These are phyloP conservation scores for Athene noctua DNA, from an alignment of 2,113 vertebrate species.

Conservation along the genomic window DNA sequence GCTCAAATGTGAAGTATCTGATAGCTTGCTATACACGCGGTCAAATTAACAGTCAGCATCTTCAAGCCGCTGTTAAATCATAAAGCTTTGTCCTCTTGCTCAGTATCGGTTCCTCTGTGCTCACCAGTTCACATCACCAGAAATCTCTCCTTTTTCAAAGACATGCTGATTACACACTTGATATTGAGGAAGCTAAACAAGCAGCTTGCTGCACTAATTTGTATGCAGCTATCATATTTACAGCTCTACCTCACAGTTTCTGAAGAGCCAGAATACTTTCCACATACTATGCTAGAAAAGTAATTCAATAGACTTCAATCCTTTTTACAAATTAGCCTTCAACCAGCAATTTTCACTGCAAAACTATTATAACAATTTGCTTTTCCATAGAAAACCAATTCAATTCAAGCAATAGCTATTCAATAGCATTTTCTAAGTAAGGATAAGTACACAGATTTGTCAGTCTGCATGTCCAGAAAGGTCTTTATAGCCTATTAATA, in stretches of 20 bases:
- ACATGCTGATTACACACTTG: neutral
- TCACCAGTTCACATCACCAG: neutral
- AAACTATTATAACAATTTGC: neutral
- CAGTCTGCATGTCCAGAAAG: neutral
- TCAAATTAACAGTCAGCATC: neutral
- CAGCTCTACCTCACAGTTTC: neutral
- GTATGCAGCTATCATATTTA: neutral
- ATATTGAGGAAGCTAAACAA: neutral
- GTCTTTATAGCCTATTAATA: neutral
- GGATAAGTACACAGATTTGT: neutral
- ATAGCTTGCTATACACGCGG: rapidly evolving
- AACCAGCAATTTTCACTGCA: neutral
- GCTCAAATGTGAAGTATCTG: rapidly evolving
- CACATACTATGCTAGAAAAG: neutral
- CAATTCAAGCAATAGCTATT: neutral
- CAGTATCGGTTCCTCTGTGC: neutral
- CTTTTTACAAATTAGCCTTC: slow-evolving; percentile 25
- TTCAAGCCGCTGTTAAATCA: neutral
- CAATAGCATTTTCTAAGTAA: neutral
- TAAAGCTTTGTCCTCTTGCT: neutral
- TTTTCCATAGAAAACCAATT: neutral
- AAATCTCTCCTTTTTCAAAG: neutral
- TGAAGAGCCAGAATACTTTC: neutral
- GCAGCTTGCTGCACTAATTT: neutral
- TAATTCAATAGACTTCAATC: neutral